Conservation (phyloP, 1,140 invertebrate species). For the Drosophila carrolli region DNA sequence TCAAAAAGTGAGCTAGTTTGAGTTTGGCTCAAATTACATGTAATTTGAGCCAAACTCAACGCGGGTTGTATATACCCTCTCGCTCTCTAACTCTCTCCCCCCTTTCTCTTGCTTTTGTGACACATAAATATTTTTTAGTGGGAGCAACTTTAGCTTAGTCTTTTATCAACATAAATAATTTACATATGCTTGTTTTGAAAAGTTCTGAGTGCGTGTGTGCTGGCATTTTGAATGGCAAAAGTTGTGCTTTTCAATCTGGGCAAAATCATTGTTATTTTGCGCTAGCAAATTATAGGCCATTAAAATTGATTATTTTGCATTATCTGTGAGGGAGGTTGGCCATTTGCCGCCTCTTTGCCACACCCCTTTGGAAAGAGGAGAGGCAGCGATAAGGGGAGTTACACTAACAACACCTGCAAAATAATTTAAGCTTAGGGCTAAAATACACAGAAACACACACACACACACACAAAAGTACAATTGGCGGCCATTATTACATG, state of each 20-base stretch:
- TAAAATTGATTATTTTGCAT: constrained; percentile 77
- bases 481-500: constrained; percentile 62
- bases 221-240: constrained; percentile 49
- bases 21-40: constrained; percentile 62
- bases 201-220: constrained; percentile 13
- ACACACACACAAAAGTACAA: not conserved
- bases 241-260: constrained; percentile 53
- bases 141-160: constrained; percentile 54
- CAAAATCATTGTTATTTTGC: constrained; percentile 65
- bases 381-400: constrained; percentile 2
- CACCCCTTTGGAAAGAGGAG: constrained; percentile 2
- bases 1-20: constrained; percentile 30
- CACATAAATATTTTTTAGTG: constrained; percentile 41
- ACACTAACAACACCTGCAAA: constrained; percentile 24
- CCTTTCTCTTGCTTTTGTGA: not conserved
- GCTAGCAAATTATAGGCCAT: constrained; percentile 70
- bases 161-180: constrained; percentile 57
- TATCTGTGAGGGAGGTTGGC: constrained; percentile 44
- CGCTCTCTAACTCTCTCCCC: not conserved
- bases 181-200: constrained; percentile 26
- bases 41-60: constrained; percentile 51
- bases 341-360: constrained; percentile 4
- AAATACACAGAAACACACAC: not conserved
- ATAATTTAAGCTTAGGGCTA: constrained; percentile 1
- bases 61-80: constrained; percentile 5